Conservation (phyloP, 2,113 vertebrate species). For the Orthonyx spaldingii region DNA sequence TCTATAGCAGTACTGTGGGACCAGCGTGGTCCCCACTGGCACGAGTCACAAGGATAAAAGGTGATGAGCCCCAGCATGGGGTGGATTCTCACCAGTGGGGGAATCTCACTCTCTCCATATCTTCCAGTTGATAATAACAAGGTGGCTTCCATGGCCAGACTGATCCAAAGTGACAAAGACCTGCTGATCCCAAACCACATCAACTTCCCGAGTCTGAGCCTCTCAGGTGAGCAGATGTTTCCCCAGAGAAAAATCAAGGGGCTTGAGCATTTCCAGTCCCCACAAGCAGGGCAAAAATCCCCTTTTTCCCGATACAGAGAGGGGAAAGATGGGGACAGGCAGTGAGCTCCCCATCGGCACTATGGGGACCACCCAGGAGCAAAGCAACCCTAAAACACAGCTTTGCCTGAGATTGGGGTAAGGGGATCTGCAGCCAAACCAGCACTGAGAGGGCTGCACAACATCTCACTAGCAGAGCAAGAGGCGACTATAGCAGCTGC, state of each 20-base stretch:
- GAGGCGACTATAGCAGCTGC: rapidly evolving
- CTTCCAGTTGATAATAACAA: not conserved
- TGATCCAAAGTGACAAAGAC: not conserved
- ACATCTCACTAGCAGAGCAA: not conserved
- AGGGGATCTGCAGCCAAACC: not conserved
- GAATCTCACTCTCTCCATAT: not conserved
- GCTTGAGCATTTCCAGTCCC: rapidly evolving
- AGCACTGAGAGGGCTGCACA: rapidly evolving
- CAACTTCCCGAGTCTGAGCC: not conserved
- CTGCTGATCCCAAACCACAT: not conserved
- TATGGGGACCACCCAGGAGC: not conserved
- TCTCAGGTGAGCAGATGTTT: not conserved
- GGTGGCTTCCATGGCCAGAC: rapidly evolving
- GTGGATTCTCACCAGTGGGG: rapidly evolving
- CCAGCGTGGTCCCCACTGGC: not conserved
- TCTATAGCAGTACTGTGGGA: rapidly evolving
- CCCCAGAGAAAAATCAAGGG: too few relatives aligned
- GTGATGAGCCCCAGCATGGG: not conserved
- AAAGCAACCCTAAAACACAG: not conserved
- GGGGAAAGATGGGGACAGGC: not conserved
- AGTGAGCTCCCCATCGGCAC: not conserved
- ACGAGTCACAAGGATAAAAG: not conserved
- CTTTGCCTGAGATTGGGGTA: not conserved
- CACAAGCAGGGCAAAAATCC: not conserved
- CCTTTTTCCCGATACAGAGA: not conserved